Evolutionary conservation across 2,113 vertebrate genomes (phyloP), one percentile per base, ranked within the genome.

Genomic region (Tonatia bakeri): DNA sequence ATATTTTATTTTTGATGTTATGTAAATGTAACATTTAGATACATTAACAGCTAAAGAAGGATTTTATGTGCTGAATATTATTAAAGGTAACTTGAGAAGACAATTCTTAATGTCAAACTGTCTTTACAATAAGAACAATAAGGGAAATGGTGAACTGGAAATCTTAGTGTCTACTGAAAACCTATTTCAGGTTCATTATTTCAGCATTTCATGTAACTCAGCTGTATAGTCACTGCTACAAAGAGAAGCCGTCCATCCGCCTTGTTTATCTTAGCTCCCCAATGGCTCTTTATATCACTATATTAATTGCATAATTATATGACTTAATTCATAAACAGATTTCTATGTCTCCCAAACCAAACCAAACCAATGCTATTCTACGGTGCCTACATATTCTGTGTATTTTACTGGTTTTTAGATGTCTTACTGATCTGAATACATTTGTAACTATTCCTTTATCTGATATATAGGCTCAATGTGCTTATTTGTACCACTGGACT

Each of bases 21-120:
- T 85, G 84, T 52, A 96, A 97, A 95, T 91, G 82, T 81, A 92
- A 94, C 69, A 94, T 96, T 96, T 94, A 76, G 26, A 90, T 64
- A 83, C 80, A 77, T 81, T 52, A 94, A 88, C 20, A 95, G n/a
- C 40, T 47, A 65, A 85, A 91, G 67, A 65, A 92, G 52, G 16
- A 81, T 70, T 79, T 20, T 81, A 52, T 31, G 17, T 59, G 65
- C 52, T 54, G 13, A 52, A 95, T 75, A 83, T 87, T 5, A 84
- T 87, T 80, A 84, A 87, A 31, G 38, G 70, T 90, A 22, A 67
- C 24, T 43, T 47, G 16, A 79, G 20, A 93, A 90, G 69, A 80
- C 26, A 79, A 9, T 40, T 87, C 82, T 94, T 72, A 86, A 93
- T 79, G 79, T 93, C 83, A 94, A 54, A 94, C 1, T 65, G 0